phyloP scores from a whole-genome alignment of 1,140 invertebrate genomes.

The Drosophila bocki region DNA sequence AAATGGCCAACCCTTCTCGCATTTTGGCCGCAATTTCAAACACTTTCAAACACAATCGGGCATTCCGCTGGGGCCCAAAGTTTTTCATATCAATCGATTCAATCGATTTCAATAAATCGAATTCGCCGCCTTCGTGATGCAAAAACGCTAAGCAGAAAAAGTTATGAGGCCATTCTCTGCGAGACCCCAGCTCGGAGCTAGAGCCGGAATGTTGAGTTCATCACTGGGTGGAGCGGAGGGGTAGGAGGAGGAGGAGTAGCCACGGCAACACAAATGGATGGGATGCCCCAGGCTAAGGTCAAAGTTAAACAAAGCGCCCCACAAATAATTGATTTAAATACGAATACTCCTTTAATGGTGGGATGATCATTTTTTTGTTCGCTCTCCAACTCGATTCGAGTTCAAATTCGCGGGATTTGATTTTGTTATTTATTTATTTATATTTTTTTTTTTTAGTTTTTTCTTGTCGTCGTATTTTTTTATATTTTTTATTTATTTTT shows the following conservation, averaged over 20 bases:
- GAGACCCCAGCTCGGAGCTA: constrained; percentile 45
- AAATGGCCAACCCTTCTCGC: constrained; percentile 7
- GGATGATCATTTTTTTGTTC: constrained; percentile 49
- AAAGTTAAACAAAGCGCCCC: constrained; percentile 79
- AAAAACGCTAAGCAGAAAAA: constrained; percentile 49
- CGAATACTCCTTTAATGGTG: constrained; percentile 68
- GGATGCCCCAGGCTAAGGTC: constrained; percentile 76
- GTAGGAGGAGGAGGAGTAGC: constrained; percentile 8
- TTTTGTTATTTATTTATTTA: constrained; percentile 36
- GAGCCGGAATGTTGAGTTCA: constrained; percentile 70
- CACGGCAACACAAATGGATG: constrained; percentile 66
- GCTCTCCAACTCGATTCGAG: constrained; percentile 16
- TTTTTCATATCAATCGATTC: constrained; percentile 37
- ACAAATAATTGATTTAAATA: constrained; percentile 84
- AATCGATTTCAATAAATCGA: constrained; percentile 59
- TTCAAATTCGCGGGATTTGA: constrained; percentile 14
- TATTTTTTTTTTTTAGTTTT: constrained; percentile 23
- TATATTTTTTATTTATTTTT: constrained; percentile 2
- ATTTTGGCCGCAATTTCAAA: constrained; percentile 13
- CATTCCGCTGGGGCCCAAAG: constrained; percentile 7
- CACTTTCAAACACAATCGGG: constrained; percentile 19
- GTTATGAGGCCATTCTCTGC: constrained; percentile 53
- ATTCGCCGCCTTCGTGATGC: constrained; percentile 53
- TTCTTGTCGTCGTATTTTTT: constrained; percentile 12
- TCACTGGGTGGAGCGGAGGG: constrained; percentile 34